Evolutionary conservation across 2,888 invertebrate species (phyloP), one percentile per base, ranked within the genome.

Genomic region (Nomada ferruginata): DNA sequence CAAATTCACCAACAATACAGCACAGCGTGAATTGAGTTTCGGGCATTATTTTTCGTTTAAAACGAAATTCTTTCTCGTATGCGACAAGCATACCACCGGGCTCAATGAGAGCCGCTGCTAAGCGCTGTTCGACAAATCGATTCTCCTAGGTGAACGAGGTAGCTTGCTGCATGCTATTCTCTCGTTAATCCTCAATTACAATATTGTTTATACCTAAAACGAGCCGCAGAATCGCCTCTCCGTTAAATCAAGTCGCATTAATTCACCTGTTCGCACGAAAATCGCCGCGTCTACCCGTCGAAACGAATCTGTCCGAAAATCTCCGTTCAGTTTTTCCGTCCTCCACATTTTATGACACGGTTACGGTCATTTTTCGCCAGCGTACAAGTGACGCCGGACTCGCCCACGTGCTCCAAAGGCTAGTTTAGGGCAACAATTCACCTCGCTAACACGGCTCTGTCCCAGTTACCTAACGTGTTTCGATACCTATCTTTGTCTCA

Each of bases 181-280:
- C 89, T 89, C 90, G 90, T 91, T 90, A 91, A 90, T 91, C 90
- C 88, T 88, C 89, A 90, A 91, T 91, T 90, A 91, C 82, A 88
- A 83, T 87, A 86, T 91, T 89, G 91, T 89, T 89, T 89, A 87
- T 89, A 86, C 88, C 89, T 90, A 82, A 87, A 86, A 84, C 87
- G 81, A 85, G 83, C 87, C 59, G 60, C 53, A 53, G 68, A 57
- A 66, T 73, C 78, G 66, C 64, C 63, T 71, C 63, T 72, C 68
- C 60, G 76, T 29, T 53, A 64, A 53, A 47, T 36, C 76, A 61
- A 47, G 72, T 44, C 50, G 63, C n/a, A 59, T 69, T 69, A 60
- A 57, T 65, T 65, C 26, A 53, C 11, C 11, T 9, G 47, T 70
- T n/a, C 47, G 15, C 29, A 10, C 20, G 13, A 10, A 42, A 9